Evolutionary conservation across 2,797 vertebrate species (phyloP).

Genomic region (Jordanella pulchra): DNA sequence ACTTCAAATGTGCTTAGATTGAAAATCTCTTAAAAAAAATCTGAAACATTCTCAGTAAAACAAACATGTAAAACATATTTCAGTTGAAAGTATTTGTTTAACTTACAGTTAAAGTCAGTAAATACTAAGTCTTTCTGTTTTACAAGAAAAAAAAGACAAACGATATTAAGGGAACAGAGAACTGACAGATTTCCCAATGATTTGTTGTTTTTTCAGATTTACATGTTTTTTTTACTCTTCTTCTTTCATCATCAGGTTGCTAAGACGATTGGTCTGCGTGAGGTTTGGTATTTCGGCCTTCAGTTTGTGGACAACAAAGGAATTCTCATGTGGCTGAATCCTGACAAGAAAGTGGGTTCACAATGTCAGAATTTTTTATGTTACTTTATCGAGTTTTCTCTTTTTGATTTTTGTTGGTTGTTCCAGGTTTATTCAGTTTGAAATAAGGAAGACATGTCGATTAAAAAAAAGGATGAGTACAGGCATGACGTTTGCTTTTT

Average conservation of each 20-base stretch:
- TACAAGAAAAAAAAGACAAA: no score
- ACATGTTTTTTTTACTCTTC: background rate
- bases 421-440: background rate
- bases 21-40: background rate
- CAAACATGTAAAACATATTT: background rate
- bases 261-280: slow-evolving; percentile 92
- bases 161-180: no score
- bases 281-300: slow-evolving; percentile 97
- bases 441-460: background rate
- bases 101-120: no score
- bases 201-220: background rate
- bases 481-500: background rate
- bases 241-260: slow-evolving; percentile 82
- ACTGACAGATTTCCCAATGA: no score
- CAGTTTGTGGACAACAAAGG: slow-evolving; percentile 91
- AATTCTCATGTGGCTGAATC: slow-evolving; percentile 88
- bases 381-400: background rate
- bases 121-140: no score
- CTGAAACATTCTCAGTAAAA: background rate
- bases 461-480: background rate
- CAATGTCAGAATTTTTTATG: background rate
- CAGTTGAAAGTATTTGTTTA: background rate
- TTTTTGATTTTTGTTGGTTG: background rate
- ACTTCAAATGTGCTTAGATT: background rate
- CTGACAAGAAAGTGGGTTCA: slow-evolving; percentile 90